Evolutionary conservation across 2,888 invertebrate species (phyloP).

Genomic region (Tiphia femorata): DNA sequence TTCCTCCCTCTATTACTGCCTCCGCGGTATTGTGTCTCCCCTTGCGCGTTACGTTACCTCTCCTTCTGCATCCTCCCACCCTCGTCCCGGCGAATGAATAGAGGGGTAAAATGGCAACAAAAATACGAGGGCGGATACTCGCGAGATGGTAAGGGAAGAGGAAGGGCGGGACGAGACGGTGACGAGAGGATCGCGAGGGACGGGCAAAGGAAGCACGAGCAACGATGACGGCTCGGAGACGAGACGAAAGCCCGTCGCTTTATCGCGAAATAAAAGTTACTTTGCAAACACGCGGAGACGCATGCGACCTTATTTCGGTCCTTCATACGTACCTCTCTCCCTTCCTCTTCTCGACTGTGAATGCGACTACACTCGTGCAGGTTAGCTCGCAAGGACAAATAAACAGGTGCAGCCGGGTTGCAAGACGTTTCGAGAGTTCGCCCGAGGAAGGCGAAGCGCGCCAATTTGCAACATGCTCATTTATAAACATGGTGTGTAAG

Average conservation of each 20-base stretch:
- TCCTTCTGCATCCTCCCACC: too few species aligned
- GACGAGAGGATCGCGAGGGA: conserved; percentile 1
- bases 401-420: too few species aligned
- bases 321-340: background rate
- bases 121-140: conserved; percentile 12
- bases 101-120: background rate
- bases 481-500: too few species aligned
- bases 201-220: background rate
- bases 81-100: conserved; percentile 1
- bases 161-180: conserved; percentile 2
- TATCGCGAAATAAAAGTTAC: conserved; percentile 33
- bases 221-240: background rate
- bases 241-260: conserved; percentile 12
- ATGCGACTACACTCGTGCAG: too few species aligned
- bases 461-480: too few species aligned
- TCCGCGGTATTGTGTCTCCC: too few species aligned
- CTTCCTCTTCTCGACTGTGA: too few species aligned
- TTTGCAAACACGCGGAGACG: conserved; percentile 6
- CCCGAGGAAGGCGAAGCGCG: too few species aligned
- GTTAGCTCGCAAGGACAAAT: too few species aligned
- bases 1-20: too few species aligned
- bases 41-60: too few species aligned
- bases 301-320: conserved; percentile 18
- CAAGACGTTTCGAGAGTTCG: too few species aligned
- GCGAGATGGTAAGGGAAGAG: conserved; percentile 2